These are phyloP conservation scores for Myodes glareolus DNA, from an alignment of 2,113 vertebrate genomes.

Conservation along the genomic window DNA sequence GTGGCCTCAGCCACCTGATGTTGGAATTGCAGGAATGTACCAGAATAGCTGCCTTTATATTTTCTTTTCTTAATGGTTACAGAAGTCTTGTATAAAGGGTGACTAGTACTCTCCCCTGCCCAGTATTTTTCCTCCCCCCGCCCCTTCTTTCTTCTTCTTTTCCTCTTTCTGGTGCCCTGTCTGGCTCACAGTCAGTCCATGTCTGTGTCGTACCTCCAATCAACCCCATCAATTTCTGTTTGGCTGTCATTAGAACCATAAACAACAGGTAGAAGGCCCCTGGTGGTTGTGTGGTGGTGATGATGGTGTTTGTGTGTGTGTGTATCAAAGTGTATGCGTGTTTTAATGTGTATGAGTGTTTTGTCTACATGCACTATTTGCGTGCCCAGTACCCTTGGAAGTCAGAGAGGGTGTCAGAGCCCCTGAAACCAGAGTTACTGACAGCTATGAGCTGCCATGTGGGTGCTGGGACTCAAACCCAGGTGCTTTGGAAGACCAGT, in stretches of 20 bases:
- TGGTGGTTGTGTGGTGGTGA: neutral
- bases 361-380: neutral
- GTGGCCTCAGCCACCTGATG: neutral
- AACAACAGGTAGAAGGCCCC: neutral
- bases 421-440: neutral
- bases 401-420: neutral
- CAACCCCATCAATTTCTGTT: neutral
- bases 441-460: neutral
- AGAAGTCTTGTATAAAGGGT: neutral
- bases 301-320: neutral
- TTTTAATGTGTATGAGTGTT: neutral
- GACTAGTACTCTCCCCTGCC: neutral
- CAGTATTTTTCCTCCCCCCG: neutral
- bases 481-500: neutral
- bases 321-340: neutral
- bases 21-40: neutral
- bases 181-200: neutral
- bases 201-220: neutral
- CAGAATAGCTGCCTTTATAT: neutral
- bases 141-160: neutral
- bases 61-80: neutral
- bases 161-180: neutral
- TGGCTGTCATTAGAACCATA: neutral
- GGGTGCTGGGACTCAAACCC: neutral
- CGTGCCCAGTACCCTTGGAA: neutral